phyloP scores from a whole-genome alignment of 2,888 invertebrate species.

The Odontocolon sp. region DNA sequence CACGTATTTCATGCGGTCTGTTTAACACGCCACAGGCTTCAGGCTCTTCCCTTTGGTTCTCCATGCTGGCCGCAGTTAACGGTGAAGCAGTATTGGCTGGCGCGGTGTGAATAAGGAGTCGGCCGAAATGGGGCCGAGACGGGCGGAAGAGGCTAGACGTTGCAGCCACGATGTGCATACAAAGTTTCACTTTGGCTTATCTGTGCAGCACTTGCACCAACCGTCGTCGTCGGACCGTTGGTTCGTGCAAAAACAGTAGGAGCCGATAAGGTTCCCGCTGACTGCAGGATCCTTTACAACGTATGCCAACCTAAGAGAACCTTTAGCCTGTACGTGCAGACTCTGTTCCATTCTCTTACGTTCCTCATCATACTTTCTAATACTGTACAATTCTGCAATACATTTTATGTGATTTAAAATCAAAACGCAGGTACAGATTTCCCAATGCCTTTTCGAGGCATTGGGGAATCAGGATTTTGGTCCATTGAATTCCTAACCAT shows the following conservation, averaged over 20 bases:
- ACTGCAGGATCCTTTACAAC: constrained; percentile 25
- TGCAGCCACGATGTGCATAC: constrained; percentile 57
- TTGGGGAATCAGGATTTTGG: too few species aligned
- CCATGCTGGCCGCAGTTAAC: constrained; percentile 48
- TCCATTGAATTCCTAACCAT: too few species aligned
- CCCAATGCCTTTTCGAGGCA: too few species aligned
- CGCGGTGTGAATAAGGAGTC: constrained; percentile 48
- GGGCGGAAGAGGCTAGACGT: constrained; percentile 36
- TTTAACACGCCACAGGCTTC: constrained; percentile 36
- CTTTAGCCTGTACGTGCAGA: background rate
- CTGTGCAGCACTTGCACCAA: constrained; percentile 47
- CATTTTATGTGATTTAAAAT: background rate
- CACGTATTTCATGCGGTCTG: constrained; percentile 51
- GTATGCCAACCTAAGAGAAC: constrained; percentile 10
- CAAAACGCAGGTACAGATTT: too few species aligned
- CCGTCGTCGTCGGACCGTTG: constrained; percentile 26
- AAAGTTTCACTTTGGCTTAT: constrained; percentile 67
- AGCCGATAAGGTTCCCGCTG: constrained; percentile 53
- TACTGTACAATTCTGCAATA: background rate
- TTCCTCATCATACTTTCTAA: background rate
- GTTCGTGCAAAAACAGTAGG: constrained; percentile 50
- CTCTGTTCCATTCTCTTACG: background rate
- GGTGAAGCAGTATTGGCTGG: constrained; percentile 18
- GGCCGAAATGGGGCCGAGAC: constrained; percentile 38
- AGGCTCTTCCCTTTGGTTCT: background rate